Conservation (phyloP, 2,888 invertebrate genomes). For the Drosophila bunnanda region DNA sequence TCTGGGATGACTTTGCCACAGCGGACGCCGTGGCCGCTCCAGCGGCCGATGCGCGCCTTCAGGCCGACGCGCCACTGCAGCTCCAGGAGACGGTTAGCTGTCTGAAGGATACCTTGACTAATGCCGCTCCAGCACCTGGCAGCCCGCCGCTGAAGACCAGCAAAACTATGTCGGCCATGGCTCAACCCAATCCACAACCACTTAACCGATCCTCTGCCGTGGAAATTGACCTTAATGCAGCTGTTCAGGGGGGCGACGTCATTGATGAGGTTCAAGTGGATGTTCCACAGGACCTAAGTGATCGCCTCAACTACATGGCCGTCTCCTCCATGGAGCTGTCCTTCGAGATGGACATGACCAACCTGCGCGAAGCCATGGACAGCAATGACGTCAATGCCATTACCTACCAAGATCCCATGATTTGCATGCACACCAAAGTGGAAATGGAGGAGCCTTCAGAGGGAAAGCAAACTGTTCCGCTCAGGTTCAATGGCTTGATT, state of each 20-base stretch:
- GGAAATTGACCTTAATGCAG: background rate
- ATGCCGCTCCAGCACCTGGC: background rate
- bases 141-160: slow-evolving; percentile 1
- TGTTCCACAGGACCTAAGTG: slow-evolving; percentile 58
- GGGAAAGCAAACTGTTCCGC: slow-evolving; percentile 53
- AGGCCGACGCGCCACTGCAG: background rate
- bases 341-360: slow-evolving; percentile 81
- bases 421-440: slow-evolving; percentile 59
- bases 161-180: slow-evolving; percentile 6
- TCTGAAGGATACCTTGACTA: background rate
- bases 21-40: slow-evolving; percentile 45
- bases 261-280: slow-evolving; percentile 50
- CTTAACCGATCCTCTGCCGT: background rate
- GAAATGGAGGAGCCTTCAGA: slow-evolving; percentile 38
- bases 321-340: slow-evolving; percentile 78
- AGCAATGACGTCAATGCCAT: background rate
- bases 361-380: slow-evolving; percentile 66
- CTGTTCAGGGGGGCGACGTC: background rate
- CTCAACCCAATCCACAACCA: background rate
- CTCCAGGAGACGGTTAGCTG: slow-evolving; percentile 20
- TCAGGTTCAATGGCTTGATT: slow-evolving; percentile 76
- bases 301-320: slow-evolving; percentile 65
- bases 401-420: slow-evolving; percentile 35
- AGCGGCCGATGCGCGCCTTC: background rate
- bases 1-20: slow-evolving; percentile 36